Conservation (phyloP, 2,797 vertebrate genomes). For the Galaxias olidus region DNA sequence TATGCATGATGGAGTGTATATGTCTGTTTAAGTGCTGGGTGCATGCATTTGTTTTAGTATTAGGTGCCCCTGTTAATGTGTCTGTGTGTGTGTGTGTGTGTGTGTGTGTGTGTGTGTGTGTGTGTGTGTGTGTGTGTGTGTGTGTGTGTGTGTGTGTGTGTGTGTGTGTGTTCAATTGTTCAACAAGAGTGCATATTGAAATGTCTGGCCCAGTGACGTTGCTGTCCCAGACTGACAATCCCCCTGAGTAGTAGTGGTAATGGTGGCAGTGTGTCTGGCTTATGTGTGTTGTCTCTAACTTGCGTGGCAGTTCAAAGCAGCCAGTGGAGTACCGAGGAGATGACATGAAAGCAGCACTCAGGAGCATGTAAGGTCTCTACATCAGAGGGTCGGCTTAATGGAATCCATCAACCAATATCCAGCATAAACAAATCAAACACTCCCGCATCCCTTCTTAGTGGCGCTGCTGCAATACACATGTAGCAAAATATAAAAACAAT, state of each 20-base stretch:
- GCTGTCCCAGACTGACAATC: slow-evolving; percentile 35
- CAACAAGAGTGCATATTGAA: background rate
- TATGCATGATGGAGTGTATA: no score
- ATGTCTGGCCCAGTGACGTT: slow-evolving; percentile 6
- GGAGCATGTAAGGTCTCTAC: slow-evolving; percentile 43
- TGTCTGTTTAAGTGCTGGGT: no score
- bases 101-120: background rate
- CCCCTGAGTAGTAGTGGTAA: slow-evolving; percentile 24
- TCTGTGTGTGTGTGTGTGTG: background rate
- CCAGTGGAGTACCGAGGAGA: slow-evolving; percentile 47
- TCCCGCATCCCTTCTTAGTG: slow-evolving; percentile 58
- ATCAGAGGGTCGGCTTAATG: slow-evolving; percentile 53
- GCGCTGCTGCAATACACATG: slow-evolving; percentile 27
- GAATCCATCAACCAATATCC: slow-evolving; percentile 35
- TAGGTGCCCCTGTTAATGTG: no score
- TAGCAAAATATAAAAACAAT: background rate
- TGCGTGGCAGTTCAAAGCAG: slow-evolving; percentile 74
- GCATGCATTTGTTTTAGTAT: no score
- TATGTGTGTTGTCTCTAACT: slow-evolving; percentile 44
- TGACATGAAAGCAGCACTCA: slow-evolving; percentile 75
- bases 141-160: background rate
- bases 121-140: background rate
- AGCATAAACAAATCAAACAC: slow-evolving; percentile 66
- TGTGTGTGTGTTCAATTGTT: background rate
- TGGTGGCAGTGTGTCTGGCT: slow-evolving; percentile 4